Evolutionary conservation across 2,113 vertebrate genomes (phyloP).

Genomic region (Gracilinanus agilis): DNA sequence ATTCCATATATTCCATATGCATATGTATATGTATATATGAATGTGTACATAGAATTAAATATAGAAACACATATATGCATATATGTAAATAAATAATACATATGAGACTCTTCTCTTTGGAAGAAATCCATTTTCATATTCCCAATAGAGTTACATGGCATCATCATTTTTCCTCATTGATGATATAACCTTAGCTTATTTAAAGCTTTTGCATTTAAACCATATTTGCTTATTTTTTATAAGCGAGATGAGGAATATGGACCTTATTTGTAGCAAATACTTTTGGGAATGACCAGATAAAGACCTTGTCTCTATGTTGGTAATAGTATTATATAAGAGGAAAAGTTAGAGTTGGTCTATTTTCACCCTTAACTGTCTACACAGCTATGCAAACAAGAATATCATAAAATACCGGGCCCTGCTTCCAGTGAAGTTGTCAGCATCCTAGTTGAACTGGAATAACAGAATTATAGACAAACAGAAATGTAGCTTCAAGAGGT

Average conservation of each 20-base stretch:
- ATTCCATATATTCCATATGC: background rate
- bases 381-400: background rate
- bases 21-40: no score
- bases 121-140: background rate
- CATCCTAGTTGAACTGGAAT: background rate
- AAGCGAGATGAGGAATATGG: background rate
- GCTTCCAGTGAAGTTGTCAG: background rate
- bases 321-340: background rate
- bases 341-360: background rate
- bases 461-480: background rate
- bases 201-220: background rate
- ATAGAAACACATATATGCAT: no score
- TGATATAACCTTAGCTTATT: background rate
- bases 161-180: background rate
- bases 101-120: background rate
- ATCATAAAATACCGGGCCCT: background rate
- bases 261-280: background rate
- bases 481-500: background rate
- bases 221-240: background rate
- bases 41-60: no score
- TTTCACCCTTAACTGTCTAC: background rate
- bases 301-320: background rate
- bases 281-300: background rate
- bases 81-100: background rate
- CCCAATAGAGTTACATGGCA: background rate